phyloP scores from a whole-genome alignment of 2,888 invertebrate genomes.

The Choristoneura rosaceana region DNA sequence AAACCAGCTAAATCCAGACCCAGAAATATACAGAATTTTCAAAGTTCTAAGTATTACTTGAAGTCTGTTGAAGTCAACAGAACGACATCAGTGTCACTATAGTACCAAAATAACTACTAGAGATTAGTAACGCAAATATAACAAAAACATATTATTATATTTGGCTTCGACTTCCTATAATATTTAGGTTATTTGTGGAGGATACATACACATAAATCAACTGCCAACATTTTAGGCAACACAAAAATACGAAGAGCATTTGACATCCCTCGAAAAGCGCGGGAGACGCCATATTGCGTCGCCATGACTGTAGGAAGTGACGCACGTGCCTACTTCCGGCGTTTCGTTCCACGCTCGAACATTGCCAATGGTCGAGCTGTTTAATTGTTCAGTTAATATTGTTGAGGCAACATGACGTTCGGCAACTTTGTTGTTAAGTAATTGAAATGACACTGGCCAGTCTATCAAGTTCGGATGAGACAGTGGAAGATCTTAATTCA shows the following conservation, averaged over 20 bases:
- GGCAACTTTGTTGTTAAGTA: slow-evolving; percentile 30
- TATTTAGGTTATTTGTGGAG: no score
- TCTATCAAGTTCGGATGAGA: background rate
- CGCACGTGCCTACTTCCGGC: slow-evolving; percentile 82
- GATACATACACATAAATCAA: background rate
- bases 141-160: no score
- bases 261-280: slow-evolving; percentile 62
- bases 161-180: no score
- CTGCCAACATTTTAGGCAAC: no score
- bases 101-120: no score
- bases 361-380: slow-evolving; percentile 65
- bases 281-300: slow-evolving; percentile 81
- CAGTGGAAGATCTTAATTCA: background rate
- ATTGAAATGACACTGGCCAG: background rate
- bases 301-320: slow-evolving; percentile 80
- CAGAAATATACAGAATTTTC: no score
- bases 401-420: slow-evolving; percentile 30
- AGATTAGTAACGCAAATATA: background rate
- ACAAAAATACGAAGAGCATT: slow-evolving; percentile 4
- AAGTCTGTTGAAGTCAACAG: no score
- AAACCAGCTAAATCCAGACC: no score
- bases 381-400: slow-evolving; percentile 52
- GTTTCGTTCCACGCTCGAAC: slow-evolving; percentile 80
- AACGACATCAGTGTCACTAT: no score
- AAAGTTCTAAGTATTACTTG: no score